Percentiles rank a stretch among this genome's conserved stretches.
Evolutionary conservation across 2,888 invertebrate genomes (phyloP).

Genomic region (Stenurella melanura): DNA sequence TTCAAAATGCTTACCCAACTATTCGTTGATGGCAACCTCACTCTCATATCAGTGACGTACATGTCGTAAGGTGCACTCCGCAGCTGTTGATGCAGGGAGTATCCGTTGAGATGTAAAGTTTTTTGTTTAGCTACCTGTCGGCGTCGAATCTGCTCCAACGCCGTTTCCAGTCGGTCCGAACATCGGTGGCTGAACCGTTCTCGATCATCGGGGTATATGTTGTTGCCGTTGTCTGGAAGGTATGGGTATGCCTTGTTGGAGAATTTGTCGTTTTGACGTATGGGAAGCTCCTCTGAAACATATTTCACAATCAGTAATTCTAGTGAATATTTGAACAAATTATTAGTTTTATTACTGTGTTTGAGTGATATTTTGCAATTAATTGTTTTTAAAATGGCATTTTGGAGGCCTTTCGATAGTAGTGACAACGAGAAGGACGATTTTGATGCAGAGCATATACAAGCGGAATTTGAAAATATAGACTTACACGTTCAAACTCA

Average conservation of each 20-base stretch:
- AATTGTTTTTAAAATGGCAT: too few species aligned
- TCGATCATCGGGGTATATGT: slow-evolving; percentile 64
- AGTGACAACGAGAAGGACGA: too few species aligned
- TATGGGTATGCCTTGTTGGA: slow-evolving; percentile 69
- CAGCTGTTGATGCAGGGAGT: slow-evolving; percentile 80
- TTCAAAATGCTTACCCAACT: slow-evolving; percentile 82
- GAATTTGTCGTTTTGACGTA: slow-evolving; percentile 71
- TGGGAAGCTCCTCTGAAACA: slow-evolving; percentile 63
- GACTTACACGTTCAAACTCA: too few species aligned
- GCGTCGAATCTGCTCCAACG: slow-evolving; percentile 80
- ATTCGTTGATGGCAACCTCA: slow-evolving; percentile 80
- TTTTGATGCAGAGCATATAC: too few species aligned
- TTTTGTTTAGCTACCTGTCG: slow-evolving; percentile 75
- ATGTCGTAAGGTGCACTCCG: slow-evolving; percentile 80
- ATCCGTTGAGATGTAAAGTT: slow-evolving; percentile 77
- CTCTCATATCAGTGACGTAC: slow-evolving; percentile 82
- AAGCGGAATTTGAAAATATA: too few species aligned
- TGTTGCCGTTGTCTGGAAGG: slow-evolving; percentile 64
- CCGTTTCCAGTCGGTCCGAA: slow-evolving; percentile 80
- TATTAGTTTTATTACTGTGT: too few species aligned
- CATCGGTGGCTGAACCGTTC: slow-evolving; percentile 73
- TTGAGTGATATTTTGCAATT: too few species aligned
- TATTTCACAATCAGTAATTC: not conserved
- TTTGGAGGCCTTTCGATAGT: too few species aligned
- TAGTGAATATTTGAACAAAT: too few species aligned